Percentiles rank a stretch among this genome's conserved stretches.
phyloP scores from a whole-genome alignment of 2,113 vertebrate genomes.

The Pluvianellus socialis region DNA sequence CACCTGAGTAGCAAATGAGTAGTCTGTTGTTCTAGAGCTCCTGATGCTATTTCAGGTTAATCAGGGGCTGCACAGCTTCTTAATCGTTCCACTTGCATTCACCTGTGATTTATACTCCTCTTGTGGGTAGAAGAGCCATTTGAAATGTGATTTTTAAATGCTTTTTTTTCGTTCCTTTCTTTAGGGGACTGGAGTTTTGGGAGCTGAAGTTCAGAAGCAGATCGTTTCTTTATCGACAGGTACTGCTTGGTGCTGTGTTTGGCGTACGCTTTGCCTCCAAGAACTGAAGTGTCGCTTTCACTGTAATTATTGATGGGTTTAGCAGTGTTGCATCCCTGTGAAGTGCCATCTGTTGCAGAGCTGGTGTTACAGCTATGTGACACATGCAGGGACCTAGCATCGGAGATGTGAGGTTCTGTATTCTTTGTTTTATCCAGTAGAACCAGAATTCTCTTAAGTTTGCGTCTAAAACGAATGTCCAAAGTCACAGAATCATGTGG shows the following conservation, averaged over 20 bases:
- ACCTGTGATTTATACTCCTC: neutral
- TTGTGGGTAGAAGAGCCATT: neutral
- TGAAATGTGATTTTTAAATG: neutral
- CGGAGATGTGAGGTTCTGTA: neutral
- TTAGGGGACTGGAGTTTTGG: conserved; percentile 81
- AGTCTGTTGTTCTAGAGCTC: neutral
- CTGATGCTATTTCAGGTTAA: neutral
- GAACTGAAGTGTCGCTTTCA: fast-evolving
- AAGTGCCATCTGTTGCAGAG: neutral
- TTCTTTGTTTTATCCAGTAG: neutral
- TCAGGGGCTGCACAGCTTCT: neutral
- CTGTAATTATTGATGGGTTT: neutral
- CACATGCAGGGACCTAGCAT: neutral
- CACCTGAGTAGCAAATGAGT: neutral
- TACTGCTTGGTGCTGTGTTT: conserved; percentile 4
- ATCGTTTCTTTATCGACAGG: conserved; percentile 91
- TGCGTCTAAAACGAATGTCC: neutral
- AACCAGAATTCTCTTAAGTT: neutral
- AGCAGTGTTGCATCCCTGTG: neutral
- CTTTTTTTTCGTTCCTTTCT: neutral
- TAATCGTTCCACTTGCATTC: fast-evolving
- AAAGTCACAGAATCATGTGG: neutral
- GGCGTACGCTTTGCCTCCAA: neutral
- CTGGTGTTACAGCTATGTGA: neutral
- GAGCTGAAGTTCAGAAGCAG: conserved; percentile 84